phyloP scores from a whole-genome alignment of 2,113 vertebrate genomes.

The Collichthys lucidus region DNA sequence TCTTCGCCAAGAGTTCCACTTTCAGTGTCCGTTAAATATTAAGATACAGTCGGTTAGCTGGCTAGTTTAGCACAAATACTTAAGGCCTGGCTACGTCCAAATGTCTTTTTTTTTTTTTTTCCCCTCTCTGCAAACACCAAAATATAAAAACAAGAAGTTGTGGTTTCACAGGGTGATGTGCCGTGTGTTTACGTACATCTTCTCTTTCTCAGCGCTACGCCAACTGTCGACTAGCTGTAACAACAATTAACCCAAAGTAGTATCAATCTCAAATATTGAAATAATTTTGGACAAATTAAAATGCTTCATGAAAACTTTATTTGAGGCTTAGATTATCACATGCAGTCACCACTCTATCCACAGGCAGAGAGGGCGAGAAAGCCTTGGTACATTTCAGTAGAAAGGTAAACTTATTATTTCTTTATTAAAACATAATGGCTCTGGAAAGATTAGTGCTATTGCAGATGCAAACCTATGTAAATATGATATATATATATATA shows the following conservation, averaged over 20 bases:
- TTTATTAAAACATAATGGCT: constrained; percentile 76
- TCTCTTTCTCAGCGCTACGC: too few species aligned
- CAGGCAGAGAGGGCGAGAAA: constrained; percentile 69
- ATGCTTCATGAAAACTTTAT: constrained; percentile 78
- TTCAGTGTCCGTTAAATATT: neutral
- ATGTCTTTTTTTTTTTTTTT: neutral
- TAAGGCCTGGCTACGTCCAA: neutral
- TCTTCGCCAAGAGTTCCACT: neutral
- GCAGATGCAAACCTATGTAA: constrained; percentile 66
- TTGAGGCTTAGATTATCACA: constrained; percentile 74
- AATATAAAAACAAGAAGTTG: neutral
- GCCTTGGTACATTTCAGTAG: constrained; percentile 65
- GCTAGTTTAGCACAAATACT: neutral
- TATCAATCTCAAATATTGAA: neutral
- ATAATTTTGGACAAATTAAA: neutral
- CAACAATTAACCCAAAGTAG: too few species aligned
- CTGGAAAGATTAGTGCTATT: constrained; percentile 67
- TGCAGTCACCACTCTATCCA: constrained; percentile 71
- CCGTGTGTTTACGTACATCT: too few species aligned
- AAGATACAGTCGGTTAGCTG: neutral
- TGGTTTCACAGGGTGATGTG: too few species aligned
- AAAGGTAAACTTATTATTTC: constrained; percentile 69
- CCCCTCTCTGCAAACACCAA: neutral
- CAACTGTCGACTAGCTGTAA: neutral
- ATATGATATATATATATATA: constrained; percentile 53